A percentile compares a stretch with the other conserved stretches of the same genome.
Conservation (phyloP, 2,113 vertebrate species). For the Ictidomys tridecemlineatus region DNA sequence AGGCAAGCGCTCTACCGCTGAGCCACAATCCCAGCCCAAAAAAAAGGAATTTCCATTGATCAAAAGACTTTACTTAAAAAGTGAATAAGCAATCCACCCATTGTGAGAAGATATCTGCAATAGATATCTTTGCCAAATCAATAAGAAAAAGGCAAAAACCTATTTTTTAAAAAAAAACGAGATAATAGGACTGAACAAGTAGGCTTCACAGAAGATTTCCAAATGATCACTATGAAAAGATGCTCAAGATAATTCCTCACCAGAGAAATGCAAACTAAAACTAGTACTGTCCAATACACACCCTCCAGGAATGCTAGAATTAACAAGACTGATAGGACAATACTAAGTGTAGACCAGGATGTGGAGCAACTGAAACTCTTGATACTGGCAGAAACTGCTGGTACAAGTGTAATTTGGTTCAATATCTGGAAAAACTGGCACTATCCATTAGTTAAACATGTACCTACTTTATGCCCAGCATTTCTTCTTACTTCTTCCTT, state of each 20-base stretch:
- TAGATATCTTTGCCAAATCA: not conserved
- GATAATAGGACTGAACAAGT: not conserved
- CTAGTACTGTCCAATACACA: not conserved
- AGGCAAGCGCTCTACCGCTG: too few relatives aligned
- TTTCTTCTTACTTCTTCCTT: not conserved
- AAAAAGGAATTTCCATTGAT: conserved; percentile 21
- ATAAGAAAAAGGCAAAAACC: not conserved
- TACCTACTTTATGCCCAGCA: not conserved
- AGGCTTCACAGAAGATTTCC: conserved; percentile 14
- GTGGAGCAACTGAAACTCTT: not conserved
- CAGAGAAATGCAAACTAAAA: conserved; percentile 31
- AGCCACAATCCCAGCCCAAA: not conserved
- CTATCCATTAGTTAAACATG: not conserved
- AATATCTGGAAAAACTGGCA: not conserved
- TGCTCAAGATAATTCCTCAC: conserved; percentile 29
- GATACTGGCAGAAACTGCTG: not conserved
- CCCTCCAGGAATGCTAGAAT: not conserved
- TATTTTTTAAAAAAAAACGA: not conserved
- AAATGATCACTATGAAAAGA: conserved; percentile 44
- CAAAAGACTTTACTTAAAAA: conserved; percentile 30
- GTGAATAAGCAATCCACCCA: not conserved
- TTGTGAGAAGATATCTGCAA: not conserved
- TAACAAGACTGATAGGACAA: not conserved
- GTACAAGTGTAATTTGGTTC: not conserved
- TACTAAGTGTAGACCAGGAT: not conserved